Evolutionary conservation across 2,113 vertebrate species (phyloP).

Genomic region (Proteles cristata): DNA sequence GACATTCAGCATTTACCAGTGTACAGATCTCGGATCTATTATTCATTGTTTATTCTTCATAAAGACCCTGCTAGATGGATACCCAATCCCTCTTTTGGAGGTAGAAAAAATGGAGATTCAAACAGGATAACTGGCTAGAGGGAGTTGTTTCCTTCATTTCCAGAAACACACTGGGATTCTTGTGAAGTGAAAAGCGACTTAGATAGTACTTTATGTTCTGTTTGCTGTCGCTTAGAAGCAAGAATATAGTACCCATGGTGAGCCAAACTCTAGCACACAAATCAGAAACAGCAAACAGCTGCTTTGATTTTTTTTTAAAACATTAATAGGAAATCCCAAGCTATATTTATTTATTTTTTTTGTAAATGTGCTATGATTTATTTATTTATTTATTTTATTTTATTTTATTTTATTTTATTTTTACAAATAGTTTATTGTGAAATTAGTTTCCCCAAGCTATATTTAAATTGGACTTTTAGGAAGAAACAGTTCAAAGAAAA

Average conservation of each 20-base stretch:
- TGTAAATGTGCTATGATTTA: too few species aligned
- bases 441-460: conserved; percentile 40
- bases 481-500: conserved; percentile 58
- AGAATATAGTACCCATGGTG: not conserved
- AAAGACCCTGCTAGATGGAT: not conserved
- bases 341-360: too few species aligned
- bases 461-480: conserved; percentile 42
- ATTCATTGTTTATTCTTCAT: not conserved
- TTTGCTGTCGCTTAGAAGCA: not conserved
- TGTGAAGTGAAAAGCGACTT: not conserved
- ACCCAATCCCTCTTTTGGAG: not conserved
- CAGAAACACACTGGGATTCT: not conserved
- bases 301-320: conserved; percentile 2
- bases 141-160: not conserved
- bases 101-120: not conserved
- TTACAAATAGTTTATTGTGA: too few species aligned
- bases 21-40: not conserved
- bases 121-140: not conserved
- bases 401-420: too few species aligned
- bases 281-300: conserved; percentile 45
- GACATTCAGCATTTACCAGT: not conserved
- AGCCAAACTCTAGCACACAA: not conserved
- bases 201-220: not conserved
- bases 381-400: too few species aligned
- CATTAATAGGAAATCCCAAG: conserved; percentile 35